phyloP scores from a whole-genome alignment of 2,797 vertebrate genomes.

The Lutjanus argentimaculatus region DNA sequence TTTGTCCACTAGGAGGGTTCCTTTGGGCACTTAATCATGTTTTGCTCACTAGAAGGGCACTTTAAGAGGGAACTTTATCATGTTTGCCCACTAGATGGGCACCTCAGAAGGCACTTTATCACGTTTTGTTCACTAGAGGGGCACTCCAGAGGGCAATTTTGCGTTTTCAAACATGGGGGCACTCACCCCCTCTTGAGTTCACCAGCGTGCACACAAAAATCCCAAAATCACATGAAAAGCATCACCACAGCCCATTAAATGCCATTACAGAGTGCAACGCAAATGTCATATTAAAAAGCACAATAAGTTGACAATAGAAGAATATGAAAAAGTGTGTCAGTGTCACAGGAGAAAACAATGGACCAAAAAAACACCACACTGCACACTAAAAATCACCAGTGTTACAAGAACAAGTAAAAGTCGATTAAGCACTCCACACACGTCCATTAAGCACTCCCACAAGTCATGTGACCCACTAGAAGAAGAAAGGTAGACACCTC shows the following conservation, averaged over 20 bases:
- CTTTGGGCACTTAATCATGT: no score
- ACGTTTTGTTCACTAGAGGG: no score
- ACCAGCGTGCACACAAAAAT: not conserved
- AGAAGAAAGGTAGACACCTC: not conserved
- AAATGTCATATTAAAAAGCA: not conserved
- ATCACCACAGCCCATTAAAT: not conserved
- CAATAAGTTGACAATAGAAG: not conserved
- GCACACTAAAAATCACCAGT: not conserved
- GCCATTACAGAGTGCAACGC: not conserved
- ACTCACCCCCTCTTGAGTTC: no score
- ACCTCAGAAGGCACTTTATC: no score
- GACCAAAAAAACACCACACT: not conserved
- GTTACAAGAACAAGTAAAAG: constrained; percentile 13
- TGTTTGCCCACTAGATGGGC: no score
- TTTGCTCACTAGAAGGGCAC: no score
- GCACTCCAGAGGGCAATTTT: no score
- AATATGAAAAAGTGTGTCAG: not conserved
- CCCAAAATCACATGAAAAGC: not conserved
- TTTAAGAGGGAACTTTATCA: no score
- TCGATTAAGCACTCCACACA: not conserved
- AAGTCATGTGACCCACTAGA: not conserved
- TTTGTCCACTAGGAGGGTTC: no score
- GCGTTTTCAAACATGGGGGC: no score
- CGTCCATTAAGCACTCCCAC: not conserved
- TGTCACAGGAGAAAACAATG: not conserved